Evolutionary conservation across 2,113 vertebrate genomes (phyloP).

Genomic region (Pseudopipra pipra): DNA sequence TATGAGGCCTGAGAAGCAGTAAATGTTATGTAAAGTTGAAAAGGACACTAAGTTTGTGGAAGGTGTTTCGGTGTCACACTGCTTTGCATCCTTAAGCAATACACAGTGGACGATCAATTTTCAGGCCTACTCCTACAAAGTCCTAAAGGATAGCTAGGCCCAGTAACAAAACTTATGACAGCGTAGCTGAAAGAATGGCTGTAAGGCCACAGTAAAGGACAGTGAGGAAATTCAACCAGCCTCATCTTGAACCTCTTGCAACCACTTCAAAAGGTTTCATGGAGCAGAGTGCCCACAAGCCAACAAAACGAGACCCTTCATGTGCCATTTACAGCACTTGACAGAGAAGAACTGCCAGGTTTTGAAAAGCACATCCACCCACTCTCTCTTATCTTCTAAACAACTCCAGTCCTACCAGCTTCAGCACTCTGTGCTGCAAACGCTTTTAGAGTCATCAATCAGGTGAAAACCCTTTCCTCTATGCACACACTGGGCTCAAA

Average conservation of each 20-base stretch:
- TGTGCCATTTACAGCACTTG: constrained; percentile 7
- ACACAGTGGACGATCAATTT: neutral
- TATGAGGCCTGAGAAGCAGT: neutral
- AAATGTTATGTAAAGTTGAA: neutral
- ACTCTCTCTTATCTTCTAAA: neutral
- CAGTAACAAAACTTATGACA: neutral
- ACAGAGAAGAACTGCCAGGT: constrained; percentile 10
- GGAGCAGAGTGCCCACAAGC: neutral
- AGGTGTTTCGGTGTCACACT: neutral
- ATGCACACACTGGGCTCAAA: constrained; percentile 28
- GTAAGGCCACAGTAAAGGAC: neutral
- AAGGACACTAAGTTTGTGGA: neutral
- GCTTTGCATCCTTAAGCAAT: neutral
- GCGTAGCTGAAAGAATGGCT: neutral
- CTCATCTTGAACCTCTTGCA: constrained; percentile 43
- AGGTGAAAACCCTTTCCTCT: constrained; percentile 31
- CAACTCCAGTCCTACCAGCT: constrained; percentile 1
- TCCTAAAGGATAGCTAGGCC: neutral
- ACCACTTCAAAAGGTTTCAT: constrained; percentile 27
- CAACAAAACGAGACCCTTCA: neutral
- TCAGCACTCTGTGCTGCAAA: neutral
- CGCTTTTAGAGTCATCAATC: neutral
- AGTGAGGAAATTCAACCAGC: neutral
- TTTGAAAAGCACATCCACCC: constrained; percentile 3
- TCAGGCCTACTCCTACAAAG: neutral